These are phyloP conservation scores for Eurytoma californica DNA, from an alignment of 2,888 invertebrate species.

Conservation along the genomic window DNA sequence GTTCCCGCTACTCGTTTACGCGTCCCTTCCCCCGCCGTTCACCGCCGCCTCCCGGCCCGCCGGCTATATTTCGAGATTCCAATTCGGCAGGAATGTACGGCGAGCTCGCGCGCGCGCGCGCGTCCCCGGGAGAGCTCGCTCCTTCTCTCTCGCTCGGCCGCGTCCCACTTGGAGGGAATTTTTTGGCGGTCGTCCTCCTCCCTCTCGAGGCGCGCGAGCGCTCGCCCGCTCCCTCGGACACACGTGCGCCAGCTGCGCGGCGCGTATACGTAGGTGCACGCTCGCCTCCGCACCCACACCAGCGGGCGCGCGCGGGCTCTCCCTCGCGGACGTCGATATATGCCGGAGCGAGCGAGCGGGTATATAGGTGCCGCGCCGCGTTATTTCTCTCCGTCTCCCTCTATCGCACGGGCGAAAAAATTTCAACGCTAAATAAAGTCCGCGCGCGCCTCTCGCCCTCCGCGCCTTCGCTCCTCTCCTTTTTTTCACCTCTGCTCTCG, in stretches of 20 bases:
- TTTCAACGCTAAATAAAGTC: conserved; percentile 55
- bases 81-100: conserved; percentile 52
- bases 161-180: conserved; percentile 53
- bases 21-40: conserved; percentile 56
- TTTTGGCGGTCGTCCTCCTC: conserved; percentile 44
- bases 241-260: conserved; percentile 40
- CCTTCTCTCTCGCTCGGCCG: conserved; percentile 1
- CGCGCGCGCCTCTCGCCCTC: conserved; percentile 10
- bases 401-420: conserved; percentile 44
- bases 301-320: background rate
- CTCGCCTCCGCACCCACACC: conserved; percentile 15
- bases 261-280: background rate
- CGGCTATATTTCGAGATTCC: conserved; percentile 52
- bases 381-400: conserved; percentile 30
- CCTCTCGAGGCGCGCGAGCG: background rate
- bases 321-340: conserved; percentile 21
- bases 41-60: conserved; percentile 16
- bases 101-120: conserved; percentile 20
- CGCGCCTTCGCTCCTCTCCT: background rate
- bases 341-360: background rate
- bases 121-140: conserved; percentile 44
- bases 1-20: conserved; percentile 58
- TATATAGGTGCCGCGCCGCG: background rate
- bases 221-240: conserved; percentile 22
- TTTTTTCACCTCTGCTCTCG: background rate